Conservation (phyloP, 2,113 vertebrate genomes). For the Microcebus ravelobensis region DNA sequence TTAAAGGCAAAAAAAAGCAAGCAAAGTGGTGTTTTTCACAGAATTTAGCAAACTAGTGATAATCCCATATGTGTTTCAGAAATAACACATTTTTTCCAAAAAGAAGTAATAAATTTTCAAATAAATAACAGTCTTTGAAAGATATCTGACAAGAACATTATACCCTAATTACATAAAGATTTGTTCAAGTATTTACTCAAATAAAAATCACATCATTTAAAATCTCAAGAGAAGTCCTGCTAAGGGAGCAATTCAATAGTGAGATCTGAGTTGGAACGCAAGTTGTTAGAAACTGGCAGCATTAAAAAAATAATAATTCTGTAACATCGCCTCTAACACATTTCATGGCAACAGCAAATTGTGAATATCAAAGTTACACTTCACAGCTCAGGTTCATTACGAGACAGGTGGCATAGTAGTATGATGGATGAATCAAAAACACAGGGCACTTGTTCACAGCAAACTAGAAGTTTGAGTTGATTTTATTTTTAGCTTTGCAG, state of each 20-base stretch:
- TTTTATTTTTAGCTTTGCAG: conserved; percentile 48
- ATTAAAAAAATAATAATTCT: not conserved
- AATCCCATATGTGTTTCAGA: not conserved
- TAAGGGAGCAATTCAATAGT: not conserved
- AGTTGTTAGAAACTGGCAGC: not conserved
- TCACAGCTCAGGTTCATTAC: not conserved
- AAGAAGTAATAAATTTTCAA: not conserved
- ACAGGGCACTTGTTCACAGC: not conserved
- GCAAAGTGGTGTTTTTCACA: not conserved
- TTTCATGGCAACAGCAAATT: conserved; percentile 40
- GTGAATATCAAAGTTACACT: not conserved
- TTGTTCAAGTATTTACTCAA: conserved; percentile 23
- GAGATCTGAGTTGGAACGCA: conserved; percentile 14
- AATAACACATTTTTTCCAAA: not conserved
- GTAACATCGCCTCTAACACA: not conserved
- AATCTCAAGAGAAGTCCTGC: not conserved
- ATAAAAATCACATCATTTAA: conserved; percentile 9
- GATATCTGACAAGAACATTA: conserved; percentile 23
- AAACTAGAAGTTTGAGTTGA: not conserved
- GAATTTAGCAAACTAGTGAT: not conserved
- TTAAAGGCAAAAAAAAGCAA: not conserved
- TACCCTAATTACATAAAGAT: not conserved
- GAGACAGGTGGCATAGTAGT: not conserved
- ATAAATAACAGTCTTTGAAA: not conserved
- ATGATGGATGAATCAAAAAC: not conserved